Evolutionary conservation across 2,888 invertebrate species (phyloP).

Genomic region (Lithophane ornitopus): DNA sequence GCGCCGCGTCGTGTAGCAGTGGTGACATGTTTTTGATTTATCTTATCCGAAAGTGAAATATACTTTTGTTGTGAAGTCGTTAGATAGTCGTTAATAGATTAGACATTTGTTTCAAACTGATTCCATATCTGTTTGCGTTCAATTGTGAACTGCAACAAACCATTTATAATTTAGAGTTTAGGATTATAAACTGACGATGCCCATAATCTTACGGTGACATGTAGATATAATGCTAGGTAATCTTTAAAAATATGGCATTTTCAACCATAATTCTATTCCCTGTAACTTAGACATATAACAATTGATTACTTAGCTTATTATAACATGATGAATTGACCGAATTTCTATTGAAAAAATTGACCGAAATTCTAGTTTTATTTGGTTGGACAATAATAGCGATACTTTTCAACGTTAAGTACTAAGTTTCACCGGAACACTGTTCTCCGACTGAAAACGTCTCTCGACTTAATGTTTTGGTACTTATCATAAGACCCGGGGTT

Average conservation of each 20-base stretch:
- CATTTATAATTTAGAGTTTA: no score
- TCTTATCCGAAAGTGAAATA: background rate
- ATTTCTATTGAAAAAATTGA: background rate
- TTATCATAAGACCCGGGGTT: background rate
- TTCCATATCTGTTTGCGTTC: no score
- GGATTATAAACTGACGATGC: no score
- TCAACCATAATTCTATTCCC: no score
- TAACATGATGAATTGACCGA: background rate
- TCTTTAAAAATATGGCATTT: no score
- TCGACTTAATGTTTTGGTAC: background rate
- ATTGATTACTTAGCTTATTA: background rate
- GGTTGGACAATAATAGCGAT: background rate
- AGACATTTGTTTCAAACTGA: no score
- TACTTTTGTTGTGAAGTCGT: background rate
- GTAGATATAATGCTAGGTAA: no score
- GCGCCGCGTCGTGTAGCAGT: background rate
- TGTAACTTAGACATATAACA: background rate
- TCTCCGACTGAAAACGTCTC: background rate
- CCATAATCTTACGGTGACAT: no score
- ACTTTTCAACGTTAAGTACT: background rate
- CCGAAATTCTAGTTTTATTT: background rate
- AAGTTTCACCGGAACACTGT: background rate
- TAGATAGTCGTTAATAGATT: no score
- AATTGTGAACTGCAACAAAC: no score
- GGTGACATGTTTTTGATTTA: background rate